Percentiles rank a stretch among this genome's conserved stretches.
These are phyloP conservation scores for Prorops nasuta DNA, from an alignment of 1,140 invertebrate species.

Conservation along the genomic window DNA sequence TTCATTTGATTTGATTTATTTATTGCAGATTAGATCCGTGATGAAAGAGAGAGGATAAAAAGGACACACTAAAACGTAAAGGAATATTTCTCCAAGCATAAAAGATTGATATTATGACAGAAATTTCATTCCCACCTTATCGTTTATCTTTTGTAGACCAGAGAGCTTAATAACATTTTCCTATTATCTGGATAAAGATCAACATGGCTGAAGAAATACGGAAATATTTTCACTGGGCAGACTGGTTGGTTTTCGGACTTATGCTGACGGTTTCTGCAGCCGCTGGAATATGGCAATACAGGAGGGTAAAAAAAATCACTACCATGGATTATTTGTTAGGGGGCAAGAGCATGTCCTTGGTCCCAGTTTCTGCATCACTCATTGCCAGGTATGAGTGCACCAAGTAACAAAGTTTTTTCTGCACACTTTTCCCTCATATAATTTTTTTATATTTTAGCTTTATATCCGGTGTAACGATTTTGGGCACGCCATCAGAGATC, in stretches of 20 bases:
- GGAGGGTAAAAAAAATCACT: conserved; percentile 37
- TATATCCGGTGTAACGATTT: conserved; percentile 84
- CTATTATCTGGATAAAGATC: too few relatives aligned
- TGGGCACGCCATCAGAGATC: conserved; percentile 85
- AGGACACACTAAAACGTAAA: too few relatives aligned
- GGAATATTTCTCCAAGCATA: too few relatives aligned
- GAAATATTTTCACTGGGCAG: conserved; percentile 57
- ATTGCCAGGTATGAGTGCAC: conserved; percentile 77
- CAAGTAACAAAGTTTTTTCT: neutral
- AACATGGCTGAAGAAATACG: too few relatives aligned
- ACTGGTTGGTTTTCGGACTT: conserved; percentile 60
- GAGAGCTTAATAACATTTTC: too few relatives aligned
- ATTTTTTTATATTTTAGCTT: conserved; percentile 60
- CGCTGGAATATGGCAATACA: conserved; percentile 52
- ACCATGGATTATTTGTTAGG: conserved; percentile 72
- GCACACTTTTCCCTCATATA: neutral
- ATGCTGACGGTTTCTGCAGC: conserved; percentile 59
- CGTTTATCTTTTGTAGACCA: too few relatives aligned
- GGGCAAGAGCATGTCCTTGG: conserved; percentile 68
- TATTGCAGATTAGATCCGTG: too few relatives aligned
- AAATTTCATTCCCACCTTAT: too few relatives aligned
- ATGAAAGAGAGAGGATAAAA: too few relatives aligned
- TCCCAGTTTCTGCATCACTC: conserved; percentile 80
- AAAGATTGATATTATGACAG: too few relatives aligned
- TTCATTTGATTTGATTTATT: too few relatives aligned